These are phyloP conservation scores for Drosophila burlai DNA, from an alignment of 1,140 invertebrate species.

Conservation along the genomic window DNA sequence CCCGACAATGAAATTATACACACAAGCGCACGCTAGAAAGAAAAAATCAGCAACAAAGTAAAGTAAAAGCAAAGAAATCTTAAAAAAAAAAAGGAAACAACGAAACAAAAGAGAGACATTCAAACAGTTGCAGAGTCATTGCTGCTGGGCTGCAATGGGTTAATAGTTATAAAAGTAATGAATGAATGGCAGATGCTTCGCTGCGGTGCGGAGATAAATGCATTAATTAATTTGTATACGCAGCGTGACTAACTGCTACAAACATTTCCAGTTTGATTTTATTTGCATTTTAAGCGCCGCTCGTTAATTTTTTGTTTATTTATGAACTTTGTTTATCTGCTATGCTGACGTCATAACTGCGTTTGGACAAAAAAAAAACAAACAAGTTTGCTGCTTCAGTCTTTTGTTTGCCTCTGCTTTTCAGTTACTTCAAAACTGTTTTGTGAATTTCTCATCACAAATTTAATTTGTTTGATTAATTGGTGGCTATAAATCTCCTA, in stretches of 20 bases:
- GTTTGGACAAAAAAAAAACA: background rate
- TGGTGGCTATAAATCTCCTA: background rate
- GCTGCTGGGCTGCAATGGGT: slow-evolving; percentile 21
- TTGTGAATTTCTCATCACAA: no score
- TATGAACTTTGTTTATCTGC: slow-evolving; percentile 39
- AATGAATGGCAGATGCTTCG: slow-evolving; percentile 12
- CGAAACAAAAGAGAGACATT: background rate
- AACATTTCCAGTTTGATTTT: slow-evolving; percentile 47
- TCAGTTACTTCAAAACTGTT: slow-evolving; percentile 25
- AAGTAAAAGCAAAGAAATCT: slow-evolving; percentile 6
- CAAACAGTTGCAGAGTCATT: slow-evolving; percentile 54
- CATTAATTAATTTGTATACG: slow-evolving; percentile 37
- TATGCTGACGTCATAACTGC: slow-evolving; percentile 62
- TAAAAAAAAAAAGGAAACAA: background rate
- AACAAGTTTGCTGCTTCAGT: slow-evolving; percentile 72
- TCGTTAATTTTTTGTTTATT: slow-evolving; percentile 46
- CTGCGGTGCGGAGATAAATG: slow-evolving; percentile 30
- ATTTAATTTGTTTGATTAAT: background rate
- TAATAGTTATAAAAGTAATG: slow-evolving; percentile 32
- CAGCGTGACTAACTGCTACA: slow-evolving; percentile 28
- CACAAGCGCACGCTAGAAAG: slow-evolving; percentile 3
- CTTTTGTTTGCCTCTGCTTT: slow-evolving; percentile 55
- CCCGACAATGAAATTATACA: slow-evolving; percentile 50
- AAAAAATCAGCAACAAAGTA: slow-evolving; percentile 17
- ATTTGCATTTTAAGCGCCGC: slow-evolving; percentile 68